phyloP scores from a whole-genome alignment of 2,113 vertebrate species.

The Ammodytes dubius region DNA sequence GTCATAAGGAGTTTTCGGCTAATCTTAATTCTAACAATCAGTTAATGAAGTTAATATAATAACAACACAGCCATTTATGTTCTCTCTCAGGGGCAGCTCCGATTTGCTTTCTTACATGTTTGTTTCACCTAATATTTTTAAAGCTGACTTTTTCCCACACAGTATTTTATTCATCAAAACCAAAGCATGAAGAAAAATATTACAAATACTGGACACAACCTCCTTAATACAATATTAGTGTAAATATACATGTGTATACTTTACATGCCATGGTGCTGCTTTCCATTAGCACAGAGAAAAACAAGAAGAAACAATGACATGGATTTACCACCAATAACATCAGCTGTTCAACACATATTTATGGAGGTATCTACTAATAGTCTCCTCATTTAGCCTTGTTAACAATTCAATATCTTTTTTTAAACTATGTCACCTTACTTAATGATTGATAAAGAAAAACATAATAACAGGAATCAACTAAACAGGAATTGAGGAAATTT shows the following conservation, averaged over 20 bases:
- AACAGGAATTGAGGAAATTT: no score
- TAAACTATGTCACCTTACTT: no score
- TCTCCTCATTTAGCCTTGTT: background rate
- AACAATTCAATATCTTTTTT: background rate
- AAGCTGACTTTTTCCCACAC: conserved; percentile 6
- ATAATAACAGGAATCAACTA: no score
- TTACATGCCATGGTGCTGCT: background rate
- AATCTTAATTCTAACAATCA: background rate
- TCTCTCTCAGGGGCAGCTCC: background rate
- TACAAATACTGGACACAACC: background rate
- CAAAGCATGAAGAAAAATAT: background rate
- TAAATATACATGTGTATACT: background rate
- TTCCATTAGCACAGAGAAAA: background rate
- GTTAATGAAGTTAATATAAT: background rate
- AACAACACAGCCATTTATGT: background rate
- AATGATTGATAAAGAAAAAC: no score
- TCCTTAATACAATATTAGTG: background rate
- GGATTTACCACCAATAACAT: background rate
- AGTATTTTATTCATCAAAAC: conserved; percentile 12
- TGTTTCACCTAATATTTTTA: background rate
- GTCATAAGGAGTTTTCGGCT: no score
- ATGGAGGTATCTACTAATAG: background rate
- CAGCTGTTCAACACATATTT: background rate
- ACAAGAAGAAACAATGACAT: background rate
- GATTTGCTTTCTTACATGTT: background rate